A percentile compares a stretch with the other conserved stretches of the same genome.
These are phyloP conservation scores for Iguana delicatissima DNA, from an alignment of 2,797 vertebrate genomes.

Conservation along the genomic window DNA sequence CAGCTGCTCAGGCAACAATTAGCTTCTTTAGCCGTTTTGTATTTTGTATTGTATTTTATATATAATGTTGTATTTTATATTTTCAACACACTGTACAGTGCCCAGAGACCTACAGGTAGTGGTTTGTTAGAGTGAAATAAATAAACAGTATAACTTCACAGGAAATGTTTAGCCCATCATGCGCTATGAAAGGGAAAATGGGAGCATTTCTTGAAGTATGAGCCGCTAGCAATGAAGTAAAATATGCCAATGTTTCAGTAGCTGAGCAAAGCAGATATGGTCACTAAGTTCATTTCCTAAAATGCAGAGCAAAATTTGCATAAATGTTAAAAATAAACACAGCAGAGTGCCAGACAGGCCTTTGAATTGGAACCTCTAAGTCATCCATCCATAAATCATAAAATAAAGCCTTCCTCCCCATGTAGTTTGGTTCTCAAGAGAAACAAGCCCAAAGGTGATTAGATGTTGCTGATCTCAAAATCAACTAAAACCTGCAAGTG, in stretches of 20 bases:
- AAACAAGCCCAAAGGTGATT: neutral
- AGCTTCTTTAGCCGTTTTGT: no score
- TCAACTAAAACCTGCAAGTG: neutral
- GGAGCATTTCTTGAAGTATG: neutral
- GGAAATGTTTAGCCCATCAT: neutral
- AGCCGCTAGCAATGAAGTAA: neutral
- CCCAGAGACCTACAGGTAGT: no score
- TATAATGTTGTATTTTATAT: no score
- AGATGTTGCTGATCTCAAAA: neutral
- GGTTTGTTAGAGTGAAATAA: no score
- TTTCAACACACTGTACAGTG: no score
- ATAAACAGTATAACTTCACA: neutral
- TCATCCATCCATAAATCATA: neutral
- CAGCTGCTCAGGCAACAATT: neutral
- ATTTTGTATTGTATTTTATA: no score
- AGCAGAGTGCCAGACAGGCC: neutral
- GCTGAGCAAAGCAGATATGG: neutral
- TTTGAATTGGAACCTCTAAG: neutral
- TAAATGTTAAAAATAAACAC: neutral
- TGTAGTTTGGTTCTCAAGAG: neutral
- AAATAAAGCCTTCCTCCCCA: neutral
- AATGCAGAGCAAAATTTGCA: neutral
- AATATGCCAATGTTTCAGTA: neutral
- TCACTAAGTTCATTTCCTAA: neutral
- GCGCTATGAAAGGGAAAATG: neutral